Conservation (phyloP, 2,888 invertebrate genomes). For the Zaprionus bogoriensis region DNA sequence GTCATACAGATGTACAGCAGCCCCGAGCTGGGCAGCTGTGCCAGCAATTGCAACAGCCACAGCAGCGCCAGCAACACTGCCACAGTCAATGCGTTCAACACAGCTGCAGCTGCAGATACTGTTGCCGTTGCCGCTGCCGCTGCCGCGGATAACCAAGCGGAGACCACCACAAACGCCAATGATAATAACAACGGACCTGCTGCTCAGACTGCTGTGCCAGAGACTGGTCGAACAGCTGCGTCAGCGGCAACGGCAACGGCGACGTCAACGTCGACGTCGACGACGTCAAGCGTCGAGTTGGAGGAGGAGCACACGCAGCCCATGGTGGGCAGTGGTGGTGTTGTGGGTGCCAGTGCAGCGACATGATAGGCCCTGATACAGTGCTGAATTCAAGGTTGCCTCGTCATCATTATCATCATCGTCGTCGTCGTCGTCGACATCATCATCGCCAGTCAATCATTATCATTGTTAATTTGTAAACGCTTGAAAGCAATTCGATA, state of each 20-base stretch:
- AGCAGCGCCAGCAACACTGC: slow-evolving; percentile 45
- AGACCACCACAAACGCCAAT: slow-evolving; percentile 42
- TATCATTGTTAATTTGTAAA: slow-evolving; percentile 64
- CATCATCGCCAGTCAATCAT: slow-evolving; percentile 43
- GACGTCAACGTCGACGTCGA: slow-evolving; percentile 1
- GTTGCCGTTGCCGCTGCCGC: background rate
- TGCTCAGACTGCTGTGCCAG: slow-evolving; percentile 37
- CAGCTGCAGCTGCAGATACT: slow-evolving; percentile 23
- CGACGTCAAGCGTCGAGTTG: slow-evolving; percentile 41
- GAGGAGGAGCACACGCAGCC: slow-evolving; percentile 46
- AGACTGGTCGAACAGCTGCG: slow-evolving; percentile 26
- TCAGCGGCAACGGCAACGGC: background rate
- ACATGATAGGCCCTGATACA: slow-evolving; percentile 70
- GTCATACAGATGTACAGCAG: slow-evolving; percentile 64
- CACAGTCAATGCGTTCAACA: slow-evolving; percentile 30
- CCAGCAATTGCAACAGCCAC: slow-evolving; percentile 25
- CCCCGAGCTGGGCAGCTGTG: slow-evolving; percentile 24
- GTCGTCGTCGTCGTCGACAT: slow-evolving; percentile 25
- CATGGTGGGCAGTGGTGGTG: slow-evolving; percentile 20
- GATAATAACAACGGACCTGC: slow-evolving; percentile 76
- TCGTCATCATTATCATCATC: background rate
- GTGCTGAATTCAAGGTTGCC: slow-evolving; percentile 19
- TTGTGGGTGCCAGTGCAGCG: slow-evolving; percentile 59
- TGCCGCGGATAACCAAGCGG: slow-evolving; percentile 6
- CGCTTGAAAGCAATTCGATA: slow-evolving; percentile 33